Conservation (phyloP, 2,113 vertebrate genomes). For the Tyrannus savana region DNA sequence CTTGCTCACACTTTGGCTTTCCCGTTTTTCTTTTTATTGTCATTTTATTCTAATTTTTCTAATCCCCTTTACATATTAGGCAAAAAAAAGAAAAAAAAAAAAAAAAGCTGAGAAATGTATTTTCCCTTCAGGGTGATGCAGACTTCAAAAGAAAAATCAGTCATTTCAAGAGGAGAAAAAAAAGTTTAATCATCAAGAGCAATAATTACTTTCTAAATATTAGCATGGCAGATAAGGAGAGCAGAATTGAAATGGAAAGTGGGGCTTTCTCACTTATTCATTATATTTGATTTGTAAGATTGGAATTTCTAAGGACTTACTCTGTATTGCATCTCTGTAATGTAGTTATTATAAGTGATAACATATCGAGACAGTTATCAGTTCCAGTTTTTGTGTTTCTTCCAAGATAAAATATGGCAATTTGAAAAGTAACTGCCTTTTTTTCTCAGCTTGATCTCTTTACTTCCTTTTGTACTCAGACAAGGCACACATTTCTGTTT, state of each 20-base stretch:
- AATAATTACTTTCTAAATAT: constrained; percentile 72
- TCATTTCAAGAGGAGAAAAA: constrained; percentile 22
- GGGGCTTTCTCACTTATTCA: neutral
- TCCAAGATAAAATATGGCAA: constrained; percentile 19
- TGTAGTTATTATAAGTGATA: constrained; percentile 30
- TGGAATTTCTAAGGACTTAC: neutral
- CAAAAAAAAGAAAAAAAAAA: neutral
- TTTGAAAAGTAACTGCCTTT: constrained; percentile 2
- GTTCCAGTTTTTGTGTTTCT: constrained; percentile 12
- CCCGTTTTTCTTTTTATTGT: neutral
- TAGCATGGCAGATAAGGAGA: constrained; percentile 49
- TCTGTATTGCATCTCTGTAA: neutral
- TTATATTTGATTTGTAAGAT: constrained; percentile 22
- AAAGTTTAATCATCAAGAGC: constrained; percentile 53
- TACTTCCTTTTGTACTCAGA: neutral
- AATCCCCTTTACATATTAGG: constrained; percentile 34
- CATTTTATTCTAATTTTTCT: constrained; percentile 24
- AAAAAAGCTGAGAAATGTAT: constrained; percentile 31
- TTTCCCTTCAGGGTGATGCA: constrained; percentile 54
- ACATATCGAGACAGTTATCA: neutral
- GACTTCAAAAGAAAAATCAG: constrained; percentile 66
- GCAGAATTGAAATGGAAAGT: constrained; percentile 31
- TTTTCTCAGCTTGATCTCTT: constrained; percentile 6
- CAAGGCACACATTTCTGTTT: neutral
- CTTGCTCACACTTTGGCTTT: neutral